phyloP scores from a whole-genome alignment of 2,888 invertebrate genomes.

The Hydrotaea diabolus region DNA sequence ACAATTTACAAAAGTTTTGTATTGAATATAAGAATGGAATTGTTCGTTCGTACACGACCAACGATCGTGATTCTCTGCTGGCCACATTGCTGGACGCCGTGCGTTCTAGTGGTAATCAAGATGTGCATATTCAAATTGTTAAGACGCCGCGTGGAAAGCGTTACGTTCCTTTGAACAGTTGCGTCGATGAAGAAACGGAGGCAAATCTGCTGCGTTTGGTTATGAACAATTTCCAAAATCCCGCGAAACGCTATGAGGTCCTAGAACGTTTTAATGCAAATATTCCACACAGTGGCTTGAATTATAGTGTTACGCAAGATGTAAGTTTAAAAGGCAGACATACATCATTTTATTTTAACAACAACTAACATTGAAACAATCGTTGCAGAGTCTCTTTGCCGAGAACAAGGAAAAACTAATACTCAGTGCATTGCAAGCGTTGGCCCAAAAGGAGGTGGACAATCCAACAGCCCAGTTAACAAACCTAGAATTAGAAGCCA shows the following conservation, averaged over 20 bases:
- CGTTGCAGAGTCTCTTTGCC: conserved; percentile 92
- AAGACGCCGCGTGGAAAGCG: conserved; percentile 92
- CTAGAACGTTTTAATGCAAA: conserved; percentile 98
- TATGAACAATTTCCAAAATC: conserved; percentile 83
- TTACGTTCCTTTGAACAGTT: conserved; percentile 92
- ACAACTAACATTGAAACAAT: background rate
- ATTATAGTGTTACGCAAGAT: conserved; percentile 97
- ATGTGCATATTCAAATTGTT: conserved; percentile 95
- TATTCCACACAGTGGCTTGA: conserved; percentile 97
- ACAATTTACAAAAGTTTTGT: conserved; percentile 95
- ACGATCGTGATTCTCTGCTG: conserved; percentile 96
- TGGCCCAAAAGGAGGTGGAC: conserved; percentile 88
- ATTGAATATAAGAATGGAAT: conserved; percentile 97
- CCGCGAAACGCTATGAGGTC: conserved; percentile 86
- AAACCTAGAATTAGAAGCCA: conserved; percentile 92
- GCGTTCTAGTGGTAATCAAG: conserved; percentile 96
- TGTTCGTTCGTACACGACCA: conserved; percentile 92
- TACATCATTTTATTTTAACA: background rate
- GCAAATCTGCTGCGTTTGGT: conserved; percentile 86
- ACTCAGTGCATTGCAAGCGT: conserved; percentile 91
- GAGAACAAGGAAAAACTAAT: conserved; percentile 99
- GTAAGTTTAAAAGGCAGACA: conserved; percentile 83
- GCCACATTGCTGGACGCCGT: conserved; percentile 98
- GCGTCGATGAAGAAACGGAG: conserved; percentile 98
- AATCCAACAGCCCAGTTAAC: conserved; percentile 83